Percentiles rank a stretch among this genome's conserved stretches.
Conservation (phyloP, 1,140 invertebrate species). For the Babylonia areolata region DNA sequence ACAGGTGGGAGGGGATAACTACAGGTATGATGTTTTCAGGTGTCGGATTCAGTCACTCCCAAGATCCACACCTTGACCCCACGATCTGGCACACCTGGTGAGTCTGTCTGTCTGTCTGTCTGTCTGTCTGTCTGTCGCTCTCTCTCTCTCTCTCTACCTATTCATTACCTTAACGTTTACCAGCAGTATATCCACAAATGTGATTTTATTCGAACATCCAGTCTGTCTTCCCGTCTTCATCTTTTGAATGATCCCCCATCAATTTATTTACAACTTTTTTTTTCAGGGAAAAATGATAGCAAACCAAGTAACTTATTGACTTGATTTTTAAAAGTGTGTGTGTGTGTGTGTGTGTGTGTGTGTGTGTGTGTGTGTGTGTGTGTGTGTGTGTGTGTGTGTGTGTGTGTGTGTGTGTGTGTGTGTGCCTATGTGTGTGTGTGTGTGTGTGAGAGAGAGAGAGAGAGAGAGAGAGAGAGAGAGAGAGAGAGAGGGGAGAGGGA, state of each 20-base stretch:
- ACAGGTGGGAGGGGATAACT: too few relatives aligned
- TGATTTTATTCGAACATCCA: background rate
- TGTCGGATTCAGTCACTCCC: constrained; percentile 26
- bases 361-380: background rate
- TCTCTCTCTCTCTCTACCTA: background rate
- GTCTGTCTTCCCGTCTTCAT: background rate
- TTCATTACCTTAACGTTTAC: too few relatives aligned
- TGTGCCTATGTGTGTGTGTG: background rate
- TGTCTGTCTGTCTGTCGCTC: too few relatives aligned
- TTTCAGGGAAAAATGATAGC: too few relatives aligned
- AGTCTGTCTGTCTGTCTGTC: background rate
- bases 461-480: background rate
- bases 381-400: background rate
- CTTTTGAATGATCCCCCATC: too few relatives aligned
- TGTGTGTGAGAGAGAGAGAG: background rate
- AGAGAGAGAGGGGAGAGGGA: background rate
- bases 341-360: background rate
- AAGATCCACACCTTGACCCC: constrained; percentile 40
- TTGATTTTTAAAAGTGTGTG: too few relatives aligned
- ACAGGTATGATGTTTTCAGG: constrained; percentile 15
- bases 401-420: background rate
- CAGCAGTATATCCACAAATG: background rate
- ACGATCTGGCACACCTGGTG: constrained; percentile 39
- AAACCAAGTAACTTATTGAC: too few relatives aligned
- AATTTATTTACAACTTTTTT: too few relatives aligned